Conservation (phyloP, 2,888 invertebrate species). For the Volucella inflata region DNA sequence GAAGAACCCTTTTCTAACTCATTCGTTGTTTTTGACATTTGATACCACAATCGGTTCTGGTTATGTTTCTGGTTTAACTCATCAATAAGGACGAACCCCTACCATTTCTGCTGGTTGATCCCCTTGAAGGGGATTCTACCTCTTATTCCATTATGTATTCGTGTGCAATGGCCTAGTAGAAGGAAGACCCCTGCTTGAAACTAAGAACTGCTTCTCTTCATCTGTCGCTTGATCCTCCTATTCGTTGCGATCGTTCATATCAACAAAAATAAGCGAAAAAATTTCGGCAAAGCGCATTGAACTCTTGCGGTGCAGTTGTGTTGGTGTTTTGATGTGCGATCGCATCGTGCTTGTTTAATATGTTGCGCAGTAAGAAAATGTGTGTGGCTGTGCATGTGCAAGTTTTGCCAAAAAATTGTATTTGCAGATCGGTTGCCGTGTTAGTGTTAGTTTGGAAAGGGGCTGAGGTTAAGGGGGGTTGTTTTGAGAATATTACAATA, state of each 20-base stretch:
- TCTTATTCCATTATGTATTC: neutral
- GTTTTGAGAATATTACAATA: conserved; percentile 24
- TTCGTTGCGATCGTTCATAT: conserved; percentile 68
- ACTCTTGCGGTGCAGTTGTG: conserved; percentile 62
- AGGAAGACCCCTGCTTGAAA: conserved; percentile 27
- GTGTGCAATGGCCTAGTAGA: conserved; percentile 47
- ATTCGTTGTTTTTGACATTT: conserved; percentile 41
- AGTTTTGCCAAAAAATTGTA: conserved; percentile 52
- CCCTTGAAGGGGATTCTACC: neutral
- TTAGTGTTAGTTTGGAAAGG: conserved; percentile 53
- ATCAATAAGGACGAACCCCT: neutral
- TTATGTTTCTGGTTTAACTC: neutral
- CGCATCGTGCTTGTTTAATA: conserved; percentile 56
- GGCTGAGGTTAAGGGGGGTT: neutral
- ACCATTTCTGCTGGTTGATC: conserved; percentile 4
- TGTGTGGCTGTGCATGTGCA: conserved; percentile 61
- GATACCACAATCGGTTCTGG: conserved; percentile 36
- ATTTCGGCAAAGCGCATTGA: conserved; percentile 71
- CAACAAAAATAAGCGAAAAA: conserved; percentile 36
- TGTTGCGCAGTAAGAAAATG: conserved; percentile 33
- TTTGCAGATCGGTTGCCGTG: conserved; percentile 58
- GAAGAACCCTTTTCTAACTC: conserved; percentile 24
- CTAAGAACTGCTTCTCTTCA: conserved; percentile 8
- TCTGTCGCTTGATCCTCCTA: conserved; percentile 32
- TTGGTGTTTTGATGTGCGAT: conserved; percentile 42